Evolutionary conservation across 2,888 invertebrate species (phyloP).

Genomic region (Troides aeacus): DNA sequence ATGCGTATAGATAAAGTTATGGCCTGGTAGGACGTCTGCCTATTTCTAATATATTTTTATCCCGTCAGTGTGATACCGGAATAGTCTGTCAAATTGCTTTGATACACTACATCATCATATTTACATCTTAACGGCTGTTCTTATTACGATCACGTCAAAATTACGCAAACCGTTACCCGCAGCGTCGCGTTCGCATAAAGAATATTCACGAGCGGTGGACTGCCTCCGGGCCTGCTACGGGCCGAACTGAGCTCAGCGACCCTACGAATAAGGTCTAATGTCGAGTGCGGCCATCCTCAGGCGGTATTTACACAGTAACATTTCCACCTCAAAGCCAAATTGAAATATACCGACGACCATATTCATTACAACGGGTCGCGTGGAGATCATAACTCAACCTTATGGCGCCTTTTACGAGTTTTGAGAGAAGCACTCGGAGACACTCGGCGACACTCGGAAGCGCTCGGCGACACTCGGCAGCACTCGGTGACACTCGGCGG

Average conservation of each 20-base stretch:
- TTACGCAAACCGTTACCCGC: slow-evolving; percentile 18
- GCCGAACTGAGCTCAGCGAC: neutral
- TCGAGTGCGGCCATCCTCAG: neutral
- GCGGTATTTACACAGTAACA: slow-evolving; percentile 47
- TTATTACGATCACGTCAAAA: slow-evolving; percentile 25
- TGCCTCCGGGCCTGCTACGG: neutral
- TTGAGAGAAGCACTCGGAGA: slow-evolving; percentile 60
- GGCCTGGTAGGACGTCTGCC: too few species aligned
- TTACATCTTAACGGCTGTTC: slow-evolving; percentile 2
- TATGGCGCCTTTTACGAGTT: slow-evolving; percentile 71
- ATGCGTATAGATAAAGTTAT: too few species aligned
- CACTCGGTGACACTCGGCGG: neutral
- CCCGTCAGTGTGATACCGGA: too few species aligned
- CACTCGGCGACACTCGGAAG: slow-evolving; percentile 52
- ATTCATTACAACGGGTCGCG: slow-evolving; percentile 67
- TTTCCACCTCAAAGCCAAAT: slow-evolving; percentile 51
- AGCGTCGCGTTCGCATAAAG: slow-evolving; percentile 25
- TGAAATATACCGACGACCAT: slow-evolving; percentile 74
- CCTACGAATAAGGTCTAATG: neutral
- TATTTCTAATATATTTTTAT: too few species aligned
- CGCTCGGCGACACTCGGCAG: slow-evolving; percentile 40
- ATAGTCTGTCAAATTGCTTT: too few species aligned
- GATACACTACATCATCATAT: too few species aligned
- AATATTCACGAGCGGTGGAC: slow-evolving; percentile 18
- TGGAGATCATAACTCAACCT: slow-evolving; percentile 66